phyloP scores from a whole-genome alignment of 2,113 vertebrate genomes.

The Platycercus adscitus region DNA sequence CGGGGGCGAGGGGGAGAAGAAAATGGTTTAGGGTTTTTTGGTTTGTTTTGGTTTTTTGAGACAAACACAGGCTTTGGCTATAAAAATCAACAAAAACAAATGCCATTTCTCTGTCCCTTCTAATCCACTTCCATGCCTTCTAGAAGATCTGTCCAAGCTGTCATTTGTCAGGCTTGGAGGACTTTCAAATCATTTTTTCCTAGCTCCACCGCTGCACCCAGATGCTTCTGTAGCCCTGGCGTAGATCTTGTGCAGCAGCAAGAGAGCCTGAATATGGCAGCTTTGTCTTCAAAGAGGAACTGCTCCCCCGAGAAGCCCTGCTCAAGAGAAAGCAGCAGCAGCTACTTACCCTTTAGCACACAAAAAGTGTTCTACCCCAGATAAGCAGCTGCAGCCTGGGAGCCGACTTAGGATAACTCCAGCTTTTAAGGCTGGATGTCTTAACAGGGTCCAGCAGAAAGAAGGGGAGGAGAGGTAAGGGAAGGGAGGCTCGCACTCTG shows the following conservation, averaged over 20 bases:
- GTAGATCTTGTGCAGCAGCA: background rate
- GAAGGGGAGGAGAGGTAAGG: background rate
- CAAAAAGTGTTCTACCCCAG: background rate
- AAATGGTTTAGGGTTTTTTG: background rate
- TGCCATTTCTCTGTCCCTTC: background rate
- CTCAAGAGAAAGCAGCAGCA: background rate
- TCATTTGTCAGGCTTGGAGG: background rate
- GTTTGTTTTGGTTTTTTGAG: background rate
- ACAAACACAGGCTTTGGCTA: background rate
- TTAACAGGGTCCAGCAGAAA: background rate
- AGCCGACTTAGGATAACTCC: background rate
- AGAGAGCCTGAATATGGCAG: background rate
- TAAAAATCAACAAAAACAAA: background rate
- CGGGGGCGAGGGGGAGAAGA: no score
- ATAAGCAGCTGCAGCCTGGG: background rate
- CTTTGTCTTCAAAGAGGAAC: conserved; percentile 11
- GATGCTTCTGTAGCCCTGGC: background rate
- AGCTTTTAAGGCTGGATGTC: background rate
- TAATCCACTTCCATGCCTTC: background rate
- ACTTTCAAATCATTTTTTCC: background rate
- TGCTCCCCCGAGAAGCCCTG: background rate
- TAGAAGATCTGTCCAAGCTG: background rate
- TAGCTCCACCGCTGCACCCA: background rate
- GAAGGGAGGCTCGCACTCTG: background rate
- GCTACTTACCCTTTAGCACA: background rate